A percentile compares a stretch with the other conserved stretches of the same genome.
Conservation (phyloP, 2,113 vertebrate species). For the Hypomesus transpacificus region DNA sequence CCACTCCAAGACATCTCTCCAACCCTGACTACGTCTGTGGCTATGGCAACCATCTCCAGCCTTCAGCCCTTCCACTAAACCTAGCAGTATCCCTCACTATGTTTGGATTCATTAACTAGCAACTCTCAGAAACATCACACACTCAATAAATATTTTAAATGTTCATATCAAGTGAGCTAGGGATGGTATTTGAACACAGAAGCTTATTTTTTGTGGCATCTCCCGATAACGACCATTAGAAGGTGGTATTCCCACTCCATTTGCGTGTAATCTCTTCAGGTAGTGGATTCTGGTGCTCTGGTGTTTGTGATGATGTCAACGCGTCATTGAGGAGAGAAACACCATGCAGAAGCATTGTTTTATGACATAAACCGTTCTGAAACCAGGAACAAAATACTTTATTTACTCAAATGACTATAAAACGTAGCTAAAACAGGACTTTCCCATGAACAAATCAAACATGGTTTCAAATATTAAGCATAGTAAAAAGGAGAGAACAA, state of each 20-base stretch:
- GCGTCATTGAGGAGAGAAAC: no score
- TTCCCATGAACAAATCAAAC: constrained; percentile 26
- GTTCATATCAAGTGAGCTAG: no score
- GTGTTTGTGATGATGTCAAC: no score
- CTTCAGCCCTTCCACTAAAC: neutral
- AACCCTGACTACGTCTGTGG: neutral
- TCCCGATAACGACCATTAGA: constrained; percentile 43
- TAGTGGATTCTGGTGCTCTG: neutral
- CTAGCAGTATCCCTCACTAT: neutral
- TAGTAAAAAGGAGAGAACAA: constrained; percentile 63
- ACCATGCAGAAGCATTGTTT: neutral
- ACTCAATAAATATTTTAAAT: no score
- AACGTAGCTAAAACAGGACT: constrained; percentile 47
- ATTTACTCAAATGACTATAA: constrained; percentile 67
- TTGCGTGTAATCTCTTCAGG: neutral
- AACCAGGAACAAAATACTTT: constrained; percentile 55
- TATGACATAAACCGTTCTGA: neutral
- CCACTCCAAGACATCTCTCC: neutral
- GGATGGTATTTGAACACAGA: no score
- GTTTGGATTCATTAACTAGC: no score
- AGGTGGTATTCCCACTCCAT: constrained; percentile 30
- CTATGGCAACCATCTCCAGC: constrained; percentile 12
- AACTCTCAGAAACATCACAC: no score
- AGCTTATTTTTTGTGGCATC: neutral
- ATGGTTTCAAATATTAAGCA: constrained; percentile 35